A percentile compares a stretch with the other conserved stretches of the same genome.
Evolutionary conservation across 2,888 invertebrate species (phyloP).

Genomic region (Watsonalla cultraria): DNA sequence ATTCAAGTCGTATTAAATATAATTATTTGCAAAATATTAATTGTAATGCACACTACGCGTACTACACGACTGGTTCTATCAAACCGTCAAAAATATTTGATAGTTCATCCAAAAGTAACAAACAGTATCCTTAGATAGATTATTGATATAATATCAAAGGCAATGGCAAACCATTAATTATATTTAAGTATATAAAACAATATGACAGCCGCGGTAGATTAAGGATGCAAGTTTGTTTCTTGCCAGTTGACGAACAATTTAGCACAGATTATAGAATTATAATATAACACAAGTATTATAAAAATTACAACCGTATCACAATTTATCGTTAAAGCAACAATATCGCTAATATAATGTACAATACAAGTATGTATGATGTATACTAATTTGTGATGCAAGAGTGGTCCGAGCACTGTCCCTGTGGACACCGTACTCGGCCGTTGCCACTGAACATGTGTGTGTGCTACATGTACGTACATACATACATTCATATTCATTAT

Average conservation of each 20-base stretch:
- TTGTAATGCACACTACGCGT: too few species aligned
- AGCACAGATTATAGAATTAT: slow-evolving; percentile 8
- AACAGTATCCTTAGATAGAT: too few species aligned
- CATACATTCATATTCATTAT: slow-evolving; percentile 10
- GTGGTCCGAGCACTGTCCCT: background rate
- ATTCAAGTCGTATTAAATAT: too few species aligned
- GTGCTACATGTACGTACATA: slow-evolving; percentile 13
- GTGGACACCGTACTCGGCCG: background rate
- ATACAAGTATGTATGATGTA: slow-evolving; percentile 1
- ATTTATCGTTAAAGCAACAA: slow-evolving; percentile 14
- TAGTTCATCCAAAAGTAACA: too few species aligned
- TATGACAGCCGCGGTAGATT: background rate
- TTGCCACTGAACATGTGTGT: background rate
- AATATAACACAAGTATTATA: slow-evolving; percentile 29
- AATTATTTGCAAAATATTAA: too few species aligned
- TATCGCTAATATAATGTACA: background rate
- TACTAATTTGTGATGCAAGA: background rate
- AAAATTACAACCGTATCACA: slow-evolving; percentile 39
- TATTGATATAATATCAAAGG: background rate
- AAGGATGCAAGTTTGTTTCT: background rate
- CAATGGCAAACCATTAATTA: background rate
- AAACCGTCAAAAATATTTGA: too few species aligned
- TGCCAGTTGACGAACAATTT: background rate
- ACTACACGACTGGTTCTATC: too few species aligned
- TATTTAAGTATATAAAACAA: background rate